Evolutionary conservation across 2,113 vertebrate genomes (phyloP).

Genomic region (Mus pahari): DNA sequence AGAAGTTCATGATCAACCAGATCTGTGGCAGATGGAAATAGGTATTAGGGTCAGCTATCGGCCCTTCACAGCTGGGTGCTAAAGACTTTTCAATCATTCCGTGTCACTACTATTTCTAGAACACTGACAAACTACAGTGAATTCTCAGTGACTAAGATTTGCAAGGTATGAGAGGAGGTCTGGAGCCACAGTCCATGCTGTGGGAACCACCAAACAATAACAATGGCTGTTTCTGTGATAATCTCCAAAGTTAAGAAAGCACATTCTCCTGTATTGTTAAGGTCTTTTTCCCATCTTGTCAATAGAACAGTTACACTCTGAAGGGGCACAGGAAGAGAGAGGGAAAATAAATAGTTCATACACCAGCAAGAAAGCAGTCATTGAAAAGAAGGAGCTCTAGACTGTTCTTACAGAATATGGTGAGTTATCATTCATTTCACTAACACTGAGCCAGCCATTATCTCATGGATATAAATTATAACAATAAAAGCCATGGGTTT

Average conservation of each 20-base stretch:
- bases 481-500: neutral
- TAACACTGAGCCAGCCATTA: conserved; percentile 28
- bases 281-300: neutral
- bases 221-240: conserved; percentile 28
- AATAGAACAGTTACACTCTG: conserved; percentile 31
- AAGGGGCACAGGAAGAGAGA: neutral
- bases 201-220: neutral
- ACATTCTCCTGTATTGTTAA: neutral
- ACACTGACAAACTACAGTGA: neutral
- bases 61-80: neutral
- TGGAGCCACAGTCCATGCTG: neutral
- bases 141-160: neutral
- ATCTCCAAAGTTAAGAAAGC: conserved; percentile 20
- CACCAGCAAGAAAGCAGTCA: conserved; percentile 1
- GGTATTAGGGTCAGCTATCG: conserved; percentile 43
- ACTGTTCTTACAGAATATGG: neutral
- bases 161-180: neutral
- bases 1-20: conserved; percentile 56
- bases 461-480: neutral
- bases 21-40: conserved; percentile 47
- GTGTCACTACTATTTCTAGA: conserved; percentile 21
- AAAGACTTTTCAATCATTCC: conserved; percentile 54
- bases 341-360: conserved; percentile 15
- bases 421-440: conserved; percentile 29
- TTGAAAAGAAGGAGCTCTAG: neutral